Evolutionary conservation across 1,140 invertebrate genomes (phyloP), one percentile per base, ranked within the genome.

Genomic region (Orius insidiosus): DNA sequence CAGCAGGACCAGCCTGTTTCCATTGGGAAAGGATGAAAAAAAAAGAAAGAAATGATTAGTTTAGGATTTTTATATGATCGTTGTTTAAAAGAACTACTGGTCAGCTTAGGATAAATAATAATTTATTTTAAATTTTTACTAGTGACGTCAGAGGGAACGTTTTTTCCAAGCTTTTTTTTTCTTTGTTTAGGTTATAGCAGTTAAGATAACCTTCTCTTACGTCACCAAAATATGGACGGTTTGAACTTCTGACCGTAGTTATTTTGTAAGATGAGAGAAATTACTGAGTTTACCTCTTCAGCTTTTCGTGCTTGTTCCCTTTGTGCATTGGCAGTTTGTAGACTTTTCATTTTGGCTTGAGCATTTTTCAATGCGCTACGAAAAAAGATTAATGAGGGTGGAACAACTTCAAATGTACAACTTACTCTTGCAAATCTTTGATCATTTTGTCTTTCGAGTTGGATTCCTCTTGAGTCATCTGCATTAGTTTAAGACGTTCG

Each of bases 391-490:
- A 36, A 15, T 11, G 35, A n/a, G 32, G 32, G 32, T 7, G 32
- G 32, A 9, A 36, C 9, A 15, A 9, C 9, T 13, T 36, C 3
- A 15, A 52, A 44, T 46, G 40, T 38, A 37, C 45, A 14, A 76
- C 81, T 78, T 65, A 95, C 90, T 93, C 85, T 74, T 93, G 85
- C 60, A 96, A 70, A 61, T 96, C 89, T 68, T 85, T 80, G 52
- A 96, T 94, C 63, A 85, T 78, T 63, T 87, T 89, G 59, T 96
- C 92, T 65, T 95, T 93, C 52, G 81, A 70, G 59, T 88, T 87
- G 63, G 94, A 89, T 58, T 96, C 92, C 60, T 94, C 88, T 62
- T 98, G 90, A 52, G 80, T 80, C 75, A 92, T 90, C 68, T 94
- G 86, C 58, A 96, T 79, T 32, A 95, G 71, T 60, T 92, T 80